Evolutionary conservation across 2,888 invertebrate genomes (phyloP), one percentile per base, ranked within the genome.

Genomic region (Leptura quadrifasciata): DNA sequence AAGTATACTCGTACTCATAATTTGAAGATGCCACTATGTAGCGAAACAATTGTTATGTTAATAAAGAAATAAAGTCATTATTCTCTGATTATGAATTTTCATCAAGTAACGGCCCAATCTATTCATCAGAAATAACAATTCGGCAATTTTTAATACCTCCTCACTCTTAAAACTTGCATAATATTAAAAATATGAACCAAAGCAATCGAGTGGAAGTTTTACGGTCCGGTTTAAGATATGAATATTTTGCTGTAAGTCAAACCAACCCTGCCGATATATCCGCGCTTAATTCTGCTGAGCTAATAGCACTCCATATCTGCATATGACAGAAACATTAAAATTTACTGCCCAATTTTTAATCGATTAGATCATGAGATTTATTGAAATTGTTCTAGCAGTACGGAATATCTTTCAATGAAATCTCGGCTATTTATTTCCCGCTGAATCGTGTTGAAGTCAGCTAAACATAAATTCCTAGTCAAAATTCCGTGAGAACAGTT

Each of bases 291-390:
- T 72, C 82, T 83, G 82, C 74, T 77, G 80, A 82, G 83, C 81
- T 84, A 84, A 85, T 82, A 76, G 83, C 80, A 76, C 80, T 79
- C 81, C 79, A 82, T 84, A 83, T 82, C 85, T 86, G 86, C 83
- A 79, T 77, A 80, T 81, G 85, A 85, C 86, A 81, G 83, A 79
- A 76, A 75, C 72, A 64, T 80, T 76, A 77, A 78, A 82, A 83
- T 83, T 82, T 81, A 79, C 77, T 76, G 80, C 55, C 61, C 20
- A 72, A 74, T 79, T 76, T 74, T 77, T 72, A 72, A 75, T 70
- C 74, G 79, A 79, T 77, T 79, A 64, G 47, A 71, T 21, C 17
- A 39, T 39, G 18, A 63, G 71, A 75, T 71, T 75, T 75, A 75
- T 52, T 39, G 70, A 27, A 65, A 65, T 52, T 75, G 60, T 71